Percentiles rank a stretch among this genome's conserved stretches.
Evolutionary conservation across 1,140 invertebrate species (phyloP).

Genomic region (Drosophila sproati): DNA sequence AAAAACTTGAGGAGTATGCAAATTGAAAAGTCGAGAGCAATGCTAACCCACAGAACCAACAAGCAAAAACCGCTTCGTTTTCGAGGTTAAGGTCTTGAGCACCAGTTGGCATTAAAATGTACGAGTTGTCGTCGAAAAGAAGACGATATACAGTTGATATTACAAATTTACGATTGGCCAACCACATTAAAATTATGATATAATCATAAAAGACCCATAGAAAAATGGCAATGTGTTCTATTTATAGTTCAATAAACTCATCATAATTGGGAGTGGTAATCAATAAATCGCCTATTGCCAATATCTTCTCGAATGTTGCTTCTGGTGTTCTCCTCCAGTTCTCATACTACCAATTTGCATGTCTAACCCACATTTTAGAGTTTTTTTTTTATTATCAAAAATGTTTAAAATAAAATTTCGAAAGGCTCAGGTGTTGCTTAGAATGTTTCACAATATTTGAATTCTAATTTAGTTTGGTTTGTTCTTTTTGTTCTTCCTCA

Average conservation of each 20-base stretch:
- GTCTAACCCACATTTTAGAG: slow-evolving; percentile 18
- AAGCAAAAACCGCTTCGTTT: slow-evolving; percentile 13
- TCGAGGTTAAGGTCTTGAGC: slow-evolving; percentile 66
- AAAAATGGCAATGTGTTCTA: not conserved
- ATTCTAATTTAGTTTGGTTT: slow-evolving; percentile 7
- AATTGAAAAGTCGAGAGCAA: slow-evolving; percentile 32
- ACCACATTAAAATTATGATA: slow-evolving; percentile 47
- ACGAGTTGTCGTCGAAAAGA: slow-evolving; percentile 34
- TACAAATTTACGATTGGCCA: slow-evolving; percentile 9
- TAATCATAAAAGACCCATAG: slow-evolving; percentile 29
- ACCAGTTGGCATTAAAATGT: slow-evolving; percentile 52
- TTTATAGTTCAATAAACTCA: slow-evolving; percentile 50
- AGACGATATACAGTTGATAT: slow-evolving; percentile 6
- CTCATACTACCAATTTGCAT: slow-evolving; percentile 30
- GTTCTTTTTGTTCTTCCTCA: slow-evolving; percentile 10
- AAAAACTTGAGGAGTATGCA: slow-evolving; percentile 40
- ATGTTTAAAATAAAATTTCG: slow-evolving; percentile 20
- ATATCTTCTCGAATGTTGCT: not conserved
- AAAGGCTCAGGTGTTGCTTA: slow-evolving; percentile 7
- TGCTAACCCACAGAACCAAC: slow-evolving; percentile 55
- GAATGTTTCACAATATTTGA: slow-evolving; percentile 14
- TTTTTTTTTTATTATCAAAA: not conserved
- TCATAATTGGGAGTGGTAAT: slow-evolving; percentile 38
- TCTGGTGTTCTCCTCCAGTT: slow-evolving; percentile 6
- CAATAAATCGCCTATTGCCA: slow-evolving; percentile 3